These are phyloP conservation scores for Brachyhypopomus occidentalis DNA, from an alignment of 2,113 vertebrate species.

Conservation along the genomic window DNA sequence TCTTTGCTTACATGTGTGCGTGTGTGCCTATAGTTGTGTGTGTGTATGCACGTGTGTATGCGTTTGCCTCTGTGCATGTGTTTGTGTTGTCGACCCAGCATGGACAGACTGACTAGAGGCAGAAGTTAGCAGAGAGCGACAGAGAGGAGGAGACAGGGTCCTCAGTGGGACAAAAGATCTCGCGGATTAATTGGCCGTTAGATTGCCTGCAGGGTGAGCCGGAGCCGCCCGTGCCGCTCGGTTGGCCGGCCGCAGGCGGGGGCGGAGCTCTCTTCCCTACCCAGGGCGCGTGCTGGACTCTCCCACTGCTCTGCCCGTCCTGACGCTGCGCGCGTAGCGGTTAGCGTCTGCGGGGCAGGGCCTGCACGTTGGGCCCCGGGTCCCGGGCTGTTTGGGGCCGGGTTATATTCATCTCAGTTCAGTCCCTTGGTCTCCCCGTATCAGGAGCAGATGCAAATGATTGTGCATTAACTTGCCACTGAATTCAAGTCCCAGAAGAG, in stretches of 20 bases:
- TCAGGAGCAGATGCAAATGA: conserved; percentile 44
- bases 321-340: background rate
- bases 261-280: background rate
- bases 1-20: conserved; percentile 17
- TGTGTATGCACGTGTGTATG: conserved; percentile 1
- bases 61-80: conserved; percentile 28
- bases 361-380: background rate
- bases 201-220: conserved; percentile 75
- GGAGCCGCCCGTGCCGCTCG: conserved; percentile 30
- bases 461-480: conserved; percentile 41
- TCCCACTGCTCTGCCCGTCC: background rate
- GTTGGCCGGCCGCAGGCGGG: conserved; percentile 1
- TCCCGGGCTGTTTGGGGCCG: background rate
- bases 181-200: conserved; percentile 82
- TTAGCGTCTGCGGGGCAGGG: background rate
- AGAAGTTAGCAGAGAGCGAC: conserved; percentile 53
- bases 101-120: conserved; percentile 60
- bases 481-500: conserved; percentile 43
- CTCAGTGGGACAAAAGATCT: conserved; percentile 78
- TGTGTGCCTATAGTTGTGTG: conserved; percentile 8
- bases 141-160: conserved; percentile 61
- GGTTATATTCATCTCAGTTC: background rate
- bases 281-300: background rate
- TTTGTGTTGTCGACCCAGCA: conserved; percentile 40
- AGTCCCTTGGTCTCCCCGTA: background rate